Percentiles rank a stretch among this genome's conserved stretches.
Evolutionary conservation across 2,797 vertebrate genomes (phyloP).

Genomic region (Coregonus suidteri): DNA sequence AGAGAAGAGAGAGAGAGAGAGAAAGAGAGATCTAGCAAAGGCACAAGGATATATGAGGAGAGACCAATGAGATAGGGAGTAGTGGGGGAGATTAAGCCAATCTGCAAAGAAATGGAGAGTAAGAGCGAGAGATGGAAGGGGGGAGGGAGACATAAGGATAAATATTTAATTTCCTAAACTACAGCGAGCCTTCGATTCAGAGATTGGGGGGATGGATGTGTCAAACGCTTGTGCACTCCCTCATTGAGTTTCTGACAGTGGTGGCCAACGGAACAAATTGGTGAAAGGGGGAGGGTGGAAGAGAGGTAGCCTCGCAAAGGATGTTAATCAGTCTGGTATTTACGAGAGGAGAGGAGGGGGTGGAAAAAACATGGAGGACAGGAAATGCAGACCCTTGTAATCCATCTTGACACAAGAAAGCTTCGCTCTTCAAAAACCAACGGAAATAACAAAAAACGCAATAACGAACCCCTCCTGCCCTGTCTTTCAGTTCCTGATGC

Average conservation of each 20-base stretch:
- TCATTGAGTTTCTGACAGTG: constrained; percentile 45
- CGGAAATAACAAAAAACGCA: constrained; percentile 10
- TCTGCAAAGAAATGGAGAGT: too few species aligned
- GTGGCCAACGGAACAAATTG: constrained; percentile 42
- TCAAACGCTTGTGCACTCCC: constrained; percentile 54
- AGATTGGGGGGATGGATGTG: not conserved
- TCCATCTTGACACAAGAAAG: constrained; percentile 30
- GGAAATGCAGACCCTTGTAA: constrained; percentile 49
- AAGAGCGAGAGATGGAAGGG: not conserved
- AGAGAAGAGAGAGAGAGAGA: not conserved
- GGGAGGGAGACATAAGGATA: not conserved
- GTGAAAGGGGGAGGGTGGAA: constrained; percentile 31
- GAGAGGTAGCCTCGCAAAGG: not conserved
- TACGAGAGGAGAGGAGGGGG: not conserved
- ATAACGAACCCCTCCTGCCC: not conserved
- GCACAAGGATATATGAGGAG: too few species aligned
- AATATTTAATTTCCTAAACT: not conserved
- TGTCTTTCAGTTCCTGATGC: not conserved
- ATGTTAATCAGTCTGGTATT: too few species aligned
- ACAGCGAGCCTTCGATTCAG: too few species aligned
- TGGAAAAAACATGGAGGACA: constrained; percentile 15
- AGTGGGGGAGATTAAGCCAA: not conserved
- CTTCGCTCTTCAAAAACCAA: constrained; percentile 21
- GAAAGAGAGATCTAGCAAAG: too few species aligned
- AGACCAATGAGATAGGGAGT: too few species aligned